Evolutionary conservation across 2,888 invertebrate genomes (phyloP).

Genomic region (Mylabris sibirica): DNA sequence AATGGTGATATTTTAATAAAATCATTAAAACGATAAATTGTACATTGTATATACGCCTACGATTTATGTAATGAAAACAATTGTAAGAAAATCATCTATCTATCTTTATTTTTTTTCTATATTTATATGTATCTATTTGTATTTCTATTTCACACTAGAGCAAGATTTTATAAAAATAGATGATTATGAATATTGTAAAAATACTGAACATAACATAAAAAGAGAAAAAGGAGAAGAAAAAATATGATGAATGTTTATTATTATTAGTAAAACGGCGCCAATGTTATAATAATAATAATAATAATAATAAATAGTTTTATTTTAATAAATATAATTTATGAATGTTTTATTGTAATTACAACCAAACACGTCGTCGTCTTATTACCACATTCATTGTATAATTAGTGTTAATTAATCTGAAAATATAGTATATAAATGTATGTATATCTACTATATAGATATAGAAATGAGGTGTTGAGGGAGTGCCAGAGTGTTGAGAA

Average conservation of each 20-base stretch:
- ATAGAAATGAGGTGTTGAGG: conserved; percentile 27
- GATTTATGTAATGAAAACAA: not conserved
- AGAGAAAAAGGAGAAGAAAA: conserved; percentile 3
- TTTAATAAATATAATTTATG: conserved; percentile 17
- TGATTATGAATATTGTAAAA: not conserved
- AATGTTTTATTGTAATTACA: conserved; percentile 32
- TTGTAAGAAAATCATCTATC: not conserved
- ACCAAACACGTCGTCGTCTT: conserved; percentile 16
- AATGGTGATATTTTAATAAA: not conserved
- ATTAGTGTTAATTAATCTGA: conserved; percentile 31
- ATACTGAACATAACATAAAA: conserved; percentile 1
- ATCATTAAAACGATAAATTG: not conserved
- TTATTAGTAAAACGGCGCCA: conserved; percentile 36
- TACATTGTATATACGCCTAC: not conserved
- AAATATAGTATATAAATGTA: conserved; percentile 11
- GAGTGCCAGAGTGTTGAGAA: conserved; percentile 24
- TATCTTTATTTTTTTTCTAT: not conserved
- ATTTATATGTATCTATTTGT: not conserved
- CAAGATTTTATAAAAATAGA: conserved; percentile 2
- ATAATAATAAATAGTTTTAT: not conserved
- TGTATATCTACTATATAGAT: too few species aligned
- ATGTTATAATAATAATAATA: conserved; percentile 21
- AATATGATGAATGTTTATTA: conserved; percentile 8
- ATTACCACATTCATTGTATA: conserved; percentile 32
- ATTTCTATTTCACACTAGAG: not conserved